Percentiles rank a stretch among this genome's conserved stretches.
phyloP scores from a whole-genome alignment of 1,140 invertebrate genomes.

The Andricus grossulariae region DNA sequence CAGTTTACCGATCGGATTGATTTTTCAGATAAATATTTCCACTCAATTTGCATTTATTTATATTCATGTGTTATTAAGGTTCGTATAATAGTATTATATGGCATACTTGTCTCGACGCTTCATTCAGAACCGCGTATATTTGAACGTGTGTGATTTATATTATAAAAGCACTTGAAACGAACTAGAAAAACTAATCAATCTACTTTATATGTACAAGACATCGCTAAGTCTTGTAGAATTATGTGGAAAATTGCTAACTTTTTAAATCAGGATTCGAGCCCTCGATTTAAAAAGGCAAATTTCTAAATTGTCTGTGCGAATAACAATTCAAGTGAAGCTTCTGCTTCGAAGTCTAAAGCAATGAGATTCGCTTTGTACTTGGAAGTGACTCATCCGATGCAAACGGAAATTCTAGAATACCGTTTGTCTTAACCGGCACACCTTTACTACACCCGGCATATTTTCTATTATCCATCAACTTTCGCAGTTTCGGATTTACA shows the following conservation, averaged over 20 bases:
- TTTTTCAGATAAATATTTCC: constrained; percentile 17
- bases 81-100: constrained; percentile 2
- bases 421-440: too few relatives aligned
- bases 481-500: too few relatives aligned
- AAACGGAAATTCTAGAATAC: not conserved
- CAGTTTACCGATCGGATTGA: too few relatives aligned
- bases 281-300: not conserved
- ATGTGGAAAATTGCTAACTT: too few relatives aligned
- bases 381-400: not conserved
- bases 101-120: not conserved
- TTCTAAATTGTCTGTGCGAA: constrained; percentile 24
- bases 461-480: too few relatives aligned
- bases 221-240: too few relatives aligned
- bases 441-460: too few relatives aligned
- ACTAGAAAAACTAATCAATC: not conserved
- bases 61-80: not conserved
- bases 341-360: constrained; percentile 4
- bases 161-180: not conserved
- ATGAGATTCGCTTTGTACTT: constrained; percentile 8
- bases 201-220: too few relatives aligned
- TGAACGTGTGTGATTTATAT: not conserved
- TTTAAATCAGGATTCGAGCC: too few relatives aligned
- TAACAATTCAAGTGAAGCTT: constrained; percentile 37
- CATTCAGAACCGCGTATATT: not conserved
- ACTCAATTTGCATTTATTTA: constrained; percentile 1